These are phyloP conservation scores for Diplogasteroides magnus DNA, from an alignment of 1,140 invertebrate genomes.

Conservation along the genomic window DNA sequence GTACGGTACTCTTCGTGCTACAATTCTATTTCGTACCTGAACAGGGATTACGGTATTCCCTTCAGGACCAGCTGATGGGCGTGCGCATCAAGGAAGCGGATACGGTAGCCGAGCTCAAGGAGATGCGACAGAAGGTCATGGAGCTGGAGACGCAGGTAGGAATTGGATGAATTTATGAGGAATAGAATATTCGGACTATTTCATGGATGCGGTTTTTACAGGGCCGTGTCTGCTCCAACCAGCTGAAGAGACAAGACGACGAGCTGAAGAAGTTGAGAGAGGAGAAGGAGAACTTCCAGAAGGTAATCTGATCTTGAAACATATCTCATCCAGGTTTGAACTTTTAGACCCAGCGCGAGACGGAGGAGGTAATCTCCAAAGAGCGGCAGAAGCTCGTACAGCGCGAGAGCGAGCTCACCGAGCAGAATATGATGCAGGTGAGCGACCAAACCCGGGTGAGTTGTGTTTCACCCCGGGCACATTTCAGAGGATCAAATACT, in stretches of 20 bases:
- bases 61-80: conserved; percentile 87
- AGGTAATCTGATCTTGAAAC: conserved; percentile 29
- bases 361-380: conserved; percentile 73
- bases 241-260: conserved; percentile 84
- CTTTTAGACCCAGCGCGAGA: conserved; percentile 69
- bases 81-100: conserved; percentile 83
- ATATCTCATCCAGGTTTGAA: background rate
- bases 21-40: conserved; percentile 40
- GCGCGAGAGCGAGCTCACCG: conserved; percentile 80
- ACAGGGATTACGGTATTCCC: conserved; percentile 63
- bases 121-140: conserved; percentile 75
- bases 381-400: conserved; percentile 78
- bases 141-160: background rate
- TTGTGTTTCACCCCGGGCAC: background rate
- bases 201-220: too few relatives aligned
- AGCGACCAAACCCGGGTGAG: too few relatives aligned
- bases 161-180: too few relatives aligned
- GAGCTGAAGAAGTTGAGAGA: conserved; percentile 77
- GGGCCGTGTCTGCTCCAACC: conserved; percentile 88
- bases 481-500: conserved; percentile 72
- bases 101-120: conserved; percentile 83
- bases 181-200: too few relatives aligned
- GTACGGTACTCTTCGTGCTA: conserved; percentile 64
- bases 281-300: conserved; percentile 66
- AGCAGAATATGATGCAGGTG: conserved; percentile 81